A percentile compares a stretch with the other conserved stretches of the same genome.
These are phyloP conservation scores for Bactericera cockerelli DNA, from an alignment of 1,140 invertebrate species.

Conservation along the genomic window DNA sequence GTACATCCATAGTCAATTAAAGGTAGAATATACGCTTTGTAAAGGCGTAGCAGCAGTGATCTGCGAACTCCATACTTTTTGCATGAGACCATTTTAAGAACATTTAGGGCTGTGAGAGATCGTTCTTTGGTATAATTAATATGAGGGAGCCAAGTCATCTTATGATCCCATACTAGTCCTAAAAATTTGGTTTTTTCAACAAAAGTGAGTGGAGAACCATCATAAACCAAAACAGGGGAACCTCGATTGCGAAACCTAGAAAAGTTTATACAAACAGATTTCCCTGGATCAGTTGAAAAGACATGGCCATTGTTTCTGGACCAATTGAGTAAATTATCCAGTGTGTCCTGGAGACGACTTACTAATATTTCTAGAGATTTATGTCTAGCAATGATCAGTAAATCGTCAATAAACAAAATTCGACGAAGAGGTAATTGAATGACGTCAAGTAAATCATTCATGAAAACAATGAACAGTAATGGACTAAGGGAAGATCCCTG, in stretches of 20 bases:
- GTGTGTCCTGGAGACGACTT: neutral
- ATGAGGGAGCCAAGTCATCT: neutral
- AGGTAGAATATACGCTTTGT: no score
- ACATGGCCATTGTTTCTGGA: neutral
- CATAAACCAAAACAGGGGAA: neutral
- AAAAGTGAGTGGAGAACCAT: neutral
- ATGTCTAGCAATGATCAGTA: neutral
- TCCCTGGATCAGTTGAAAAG: neutral
- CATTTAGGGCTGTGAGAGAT: neutral
- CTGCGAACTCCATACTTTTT: no score
- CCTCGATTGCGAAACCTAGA: neutral
- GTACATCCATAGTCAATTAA: no score
- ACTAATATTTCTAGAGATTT: no score
- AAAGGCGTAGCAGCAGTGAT: no score
- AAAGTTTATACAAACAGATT: neutral
- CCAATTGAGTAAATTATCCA: neutral
- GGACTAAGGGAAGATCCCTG: constrained; percentile 13
- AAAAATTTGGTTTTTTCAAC: no score
- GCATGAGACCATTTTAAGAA: neutral
- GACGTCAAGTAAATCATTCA: constrained; percentile 9
- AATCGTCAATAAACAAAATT: constrained; percentile 9
- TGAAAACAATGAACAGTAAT: neutral
- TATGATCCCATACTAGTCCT: neutral
- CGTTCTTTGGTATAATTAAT: neutral
- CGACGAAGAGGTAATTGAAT: neutral